Percentiles rank a stretch among this genome's conserved stretches.
phyloP scores from a whole-genome alignment of 2,797 vertebrate species.

The Leuciscus waleckii region DNA sequence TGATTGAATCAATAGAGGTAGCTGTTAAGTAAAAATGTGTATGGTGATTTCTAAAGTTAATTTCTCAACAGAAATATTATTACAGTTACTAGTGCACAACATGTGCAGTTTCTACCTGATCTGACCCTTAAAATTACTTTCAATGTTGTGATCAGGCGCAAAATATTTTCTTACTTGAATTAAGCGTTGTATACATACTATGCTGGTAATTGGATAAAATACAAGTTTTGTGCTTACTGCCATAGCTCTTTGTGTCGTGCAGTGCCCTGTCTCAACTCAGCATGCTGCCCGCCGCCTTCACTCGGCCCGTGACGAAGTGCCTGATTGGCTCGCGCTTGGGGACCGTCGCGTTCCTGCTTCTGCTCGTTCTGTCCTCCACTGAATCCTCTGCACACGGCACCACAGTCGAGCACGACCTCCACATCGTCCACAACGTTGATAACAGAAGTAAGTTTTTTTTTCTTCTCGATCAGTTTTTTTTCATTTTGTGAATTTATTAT shows the following conservation, averaged over 20 bases:
- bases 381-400: slow-evolving; percentile 80
- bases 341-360: slow-evolving; percentile 73
- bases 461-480: background rate
- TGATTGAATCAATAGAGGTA: background rate
- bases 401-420: slow-evolving; percentile 84
- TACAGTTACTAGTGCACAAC: background rate
- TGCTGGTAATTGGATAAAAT: background rate
- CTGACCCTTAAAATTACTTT: background rate
- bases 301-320: slow-evolving; percentile 63
- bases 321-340: slow-evolving; percentile 73
- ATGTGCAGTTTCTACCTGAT: background rate
- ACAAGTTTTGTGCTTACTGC: background rate
- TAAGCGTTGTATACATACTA: background rate
- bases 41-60: background rate
- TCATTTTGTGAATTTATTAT: background rate
- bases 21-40: background rate
- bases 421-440: slow-evolving; percentile 86
- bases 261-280: slow-evolving; percentile 67
- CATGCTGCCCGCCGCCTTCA: slow-evolving; percentile 72
- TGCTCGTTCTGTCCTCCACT: slow-evolving; percentile 80
- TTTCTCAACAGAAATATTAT: background rate
- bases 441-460: slow-evolving; percentile 85
- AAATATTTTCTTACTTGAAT: background rate
- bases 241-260: slow-evolving; percentile 12
- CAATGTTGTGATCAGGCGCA: background rate